Percentiles rank a stretch among this genome's conserved stretches.
phyloP scores from a whole-genome alignment of 2,113 vertebrate genomes.

The Nipponia nippon region DNA sequence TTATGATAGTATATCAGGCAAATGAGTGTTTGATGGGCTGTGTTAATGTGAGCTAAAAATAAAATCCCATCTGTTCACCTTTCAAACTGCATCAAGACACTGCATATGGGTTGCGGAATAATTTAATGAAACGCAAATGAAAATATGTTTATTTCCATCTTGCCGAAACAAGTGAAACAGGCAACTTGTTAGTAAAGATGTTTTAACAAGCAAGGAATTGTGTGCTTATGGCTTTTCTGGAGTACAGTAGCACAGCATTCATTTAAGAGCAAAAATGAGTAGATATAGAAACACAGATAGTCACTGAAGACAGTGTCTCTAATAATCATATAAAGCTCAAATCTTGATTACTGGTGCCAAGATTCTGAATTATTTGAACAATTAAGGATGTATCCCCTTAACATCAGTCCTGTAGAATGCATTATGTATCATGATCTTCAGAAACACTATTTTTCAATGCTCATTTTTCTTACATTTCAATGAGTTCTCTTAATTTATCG shows the following conservation, averaged over 20 bases:
- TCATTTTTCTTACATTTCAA: not conserved
- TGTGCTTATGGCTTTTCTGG: not conserved
- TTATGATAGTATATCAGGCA: constrained; percentile 69
- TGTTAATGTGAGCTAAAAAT: constrained; percentile 77
- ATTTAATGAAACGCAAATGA: constrained; percentile 67
- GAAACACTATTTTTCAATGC: accelerated
- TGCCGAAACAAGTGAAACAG: constrained; percentile 22
- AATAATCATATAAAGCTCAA: not conserved
- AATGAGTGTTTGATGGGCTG: constrained; percentile 72
- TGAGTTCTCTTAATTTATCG: not conserved
- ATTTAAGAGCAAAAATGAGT: not conserved
- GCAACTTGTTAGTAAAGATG: constrained; percentile 50
- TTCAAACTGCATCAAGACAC: constrained; percentile 63
- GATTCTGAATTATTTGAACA: not conserved
- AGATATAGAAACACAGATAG: not conserved
- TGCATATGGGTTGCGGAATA: constrained; percentile 52
- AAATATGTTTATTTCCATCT: constrained; percentile 63
- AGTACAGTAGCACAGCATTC: not conserved
- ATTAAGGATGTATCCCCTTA: not conserved
- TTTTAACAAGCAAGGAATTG: constrained; percentile 40
- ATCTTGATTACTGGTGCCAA: not conserved
- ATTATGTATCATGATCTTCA: accelerated
- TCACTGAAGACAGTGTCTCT: not conserved
- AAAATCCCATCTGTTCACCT: constrained; percentile 79
- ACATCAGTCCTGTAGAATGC: not conserved